Evolutionary conservation across 2,888 invertebrate species (phyloP).

Genomic region (Meteorus cinctellus): DNA sequence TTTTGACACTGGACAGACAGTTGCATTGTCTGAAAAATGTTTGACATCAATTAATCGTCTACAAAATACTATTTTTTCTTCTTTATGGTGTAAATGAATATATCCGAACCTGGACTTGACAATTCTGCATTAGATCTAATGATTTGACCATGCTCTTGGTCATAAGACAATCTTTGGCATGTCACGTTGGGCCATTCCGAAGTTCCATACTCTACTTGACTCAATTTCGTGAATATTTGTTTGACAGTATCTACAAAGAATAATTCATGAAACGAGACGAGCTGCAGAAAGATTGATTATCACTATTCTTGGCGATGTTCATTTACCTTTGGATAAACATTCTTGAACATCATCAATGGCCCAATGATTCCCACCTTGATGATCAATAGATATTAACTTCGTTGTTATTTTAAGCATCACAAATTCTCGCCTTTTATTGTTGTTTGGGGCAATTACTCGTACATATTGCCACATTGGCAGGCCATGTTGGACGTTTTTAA

Average conservation of each 20-base stretch:
- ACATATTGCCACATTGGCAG: conserved; percentile 53
- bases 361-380: conserved; percentile 51
- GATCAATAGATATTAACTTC: too few relatives aligned
- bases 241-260: conserved; percentile 46
- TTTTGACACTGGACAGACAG: conserved; percentile 46
- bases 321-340: conserved; percentile 46
- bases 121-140: conserved; percentile 21
- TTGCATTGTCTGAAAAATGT: conserved; percentile 34
- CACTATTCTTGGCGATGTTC: too few relatives aligned
- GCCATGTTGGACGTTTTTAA: background rate
- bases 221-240: conserved; percentile 35
- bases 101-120: background rate
- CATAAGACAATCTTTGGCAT: conserved; percentile 59
- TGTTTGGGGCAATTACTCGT: conserved; percentile 34
- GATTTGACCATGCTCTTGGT: conserved; percentile 24
- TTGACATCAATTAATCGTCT: too few relatives aligned
- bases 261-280: too few relatives aligned
- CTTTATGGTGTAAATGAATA: background rate
- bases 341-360: conserved; percentile 53
- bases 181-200: conserved; percentile 50
- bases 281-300: too few relatives aligned
- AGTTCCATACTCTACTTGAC: conserved; percentile 31
- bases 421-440: background rate
- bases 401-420: conserved; percentile 49
- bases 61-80: too few relatives aligned